These are phyloP conservation scores for Phylloscopus whistleri DNA, from an alignment of 2,113 vertebrate genomes.

Conservation along the genomic window DNA sequence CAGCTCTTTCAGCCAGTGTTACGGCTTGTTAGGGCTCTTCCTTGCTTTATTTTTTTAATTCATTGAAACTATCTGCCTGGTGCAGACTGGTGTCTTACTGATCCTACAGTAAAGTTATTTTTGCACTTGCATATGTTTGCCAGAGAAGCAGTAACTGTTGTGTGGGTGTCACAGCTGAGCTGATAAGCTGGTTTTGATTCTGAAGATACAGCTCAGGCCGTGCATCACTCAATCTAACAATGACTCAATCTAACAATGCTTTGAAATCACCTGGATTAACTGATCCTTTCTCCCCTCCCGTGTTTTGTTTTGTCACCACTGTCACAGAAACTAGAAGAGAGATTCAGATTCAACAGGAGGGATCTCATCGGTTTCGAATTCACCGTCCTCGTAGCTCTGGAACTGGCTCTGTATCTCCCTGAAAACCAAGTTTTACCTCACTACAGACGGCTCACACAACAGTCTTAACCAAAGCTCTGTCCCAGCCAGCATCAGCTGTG, in stretches of 20 bases:
- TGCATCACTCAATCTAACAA: too few species aligned
- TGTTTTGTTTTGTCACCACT: neutral
- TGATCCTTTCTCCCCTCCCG: neutral
- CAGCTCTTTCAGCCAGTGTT: neutral
- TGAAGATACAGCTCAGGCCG: neutral
- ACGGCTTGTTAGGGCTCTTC: neutral
- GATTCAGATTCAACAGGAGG: slow-evolving; percentile 89
- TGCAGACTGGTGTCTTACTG: neutral
- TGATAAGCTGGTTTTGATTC: neutral
- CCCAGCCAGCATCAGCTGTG: neutral
- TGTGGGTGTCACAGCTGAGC: slow-evolving; percentile 11
- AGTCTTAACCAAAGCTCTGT: slow-evolving; percentile 68
- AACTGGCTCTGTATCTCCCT: slow-evolving; percentile 94
- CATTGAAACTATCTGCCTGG: neutral
- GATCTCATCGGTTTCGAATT: slow-evolving; percentile 95
- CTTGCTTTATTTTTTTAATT: neutral
- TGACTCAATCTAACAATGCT: neutral
- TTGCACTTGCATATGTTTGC: neutral
- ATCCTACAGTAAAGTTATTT: slow-evolving; percentile 5
- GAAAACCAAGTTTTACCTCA: slow-evolving; percentile 96
- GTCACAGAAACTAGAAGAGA: slow-evolving; percentile 91
- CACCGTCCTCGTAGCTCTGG: slow-evolving; percentile 94
- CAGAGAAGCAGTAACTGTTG: neutral
- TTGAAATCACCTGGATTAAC: neutral
- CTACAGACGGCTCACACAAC: slow-evolving; percentile 88